phyloP scores from a whole-genome alignment of 2,113 vertebrate species.

The Pseudopipra pipra region DNA sequence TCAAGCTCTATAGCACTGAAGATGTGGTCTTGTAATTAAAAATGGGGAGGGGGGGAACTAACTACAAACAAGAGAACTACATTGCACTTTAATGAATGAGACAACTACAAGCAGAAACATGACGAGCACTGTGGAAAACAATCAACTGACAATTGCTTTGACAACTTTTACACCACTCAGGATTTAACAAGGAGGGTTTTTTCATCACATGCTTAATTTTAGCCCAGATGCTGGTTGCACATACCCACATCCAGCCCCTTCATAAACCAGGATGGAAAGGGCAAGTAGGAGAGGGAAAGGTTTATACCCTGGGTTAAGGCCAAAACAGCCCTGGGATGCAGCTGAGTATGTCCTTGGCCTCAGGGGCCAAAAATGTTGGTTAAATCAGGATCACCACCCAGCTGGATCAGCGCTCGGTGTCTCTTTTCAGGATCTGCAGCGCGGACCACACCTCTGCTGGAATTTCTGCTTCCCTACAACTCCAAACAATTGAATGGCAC shows the following conservation, averaged over 20 bases:
- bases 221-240: background rate
- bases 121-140: background rate
- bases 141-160: background rate
- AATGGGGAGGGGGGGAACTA: accelerated
- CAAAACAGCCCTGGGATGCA: background rate
- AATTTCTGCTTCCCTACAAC: background rate
- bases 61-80: background rate
- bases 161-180: background rate
- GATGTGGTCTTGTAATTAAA: slow-evolving; percentile 4
- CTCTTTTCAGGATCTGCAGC: background rate
- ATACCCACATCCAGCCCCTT: background rate
- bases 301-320: background rate
- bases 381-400: background rate
- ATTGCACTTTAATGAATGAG: background rate
- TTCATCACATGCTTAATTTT: background rate
- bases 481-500: background rate
- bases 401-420: background rate
- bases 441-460: background rate
- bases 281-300: background rate
- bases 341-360: background rate
- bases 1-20: background rate
- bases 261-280: background rate
- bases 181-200: background rate
- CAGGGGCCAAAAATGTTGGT: background rate
- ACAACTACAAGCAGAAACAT: slow-evolving; percentile 6